Evolutionary conservation across 2,113 vertebrate species (phyloP).

Genomic region (Poeciliopsis turrubarensis): DNA sequence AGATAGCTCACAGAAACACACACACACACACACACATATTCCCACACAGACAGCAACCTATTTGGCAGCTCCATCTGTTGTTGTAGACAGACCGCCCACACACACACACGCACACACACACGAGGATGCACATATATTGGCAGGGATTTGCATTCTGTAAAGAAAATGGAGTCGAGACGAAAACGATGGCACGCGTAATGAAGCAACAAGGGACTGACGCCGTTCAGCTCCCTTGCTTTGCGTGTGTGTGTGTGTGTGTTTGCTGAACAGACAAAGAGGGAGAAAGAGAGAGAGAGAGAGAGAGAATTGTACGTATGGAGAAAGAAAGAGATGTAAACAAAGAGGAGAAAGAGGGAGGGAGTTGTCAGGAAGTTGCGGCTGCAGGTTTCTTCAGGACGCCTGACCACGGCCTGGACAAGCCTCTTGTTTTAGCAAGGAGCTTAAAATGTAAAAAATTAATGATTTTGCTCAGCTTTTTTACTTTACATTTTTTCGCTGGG

Average conservation of each 20-base stretch:
- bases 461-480: not conserved
- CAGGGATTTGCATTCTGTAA: constrained; percentile 52
- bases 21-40: constrained; percentile 23
- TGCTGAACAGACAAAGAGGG: not conserved
- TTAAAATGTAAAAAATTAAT: not conserved
- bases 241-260: constrained; percentile 38
- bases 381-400: constrained; percentile 25
- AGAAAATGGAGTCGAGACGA: constrained; percentile 59
- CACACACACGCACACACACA: constrained; percentile 15
- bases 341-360: constrained; percentile 14
- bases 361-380: constrained; percentile 17
- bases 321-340: constrained; percentile 46
- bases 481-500: not conserved
- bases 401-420: not conserved
- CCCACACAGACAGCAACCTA: constrained; percentile 29
- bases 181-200: constrained; percentile 63
- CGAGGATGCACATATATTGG: constrained; percentile 35
- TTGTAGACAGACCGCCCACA: constrained; percentile 40
- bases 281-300: constrained; percentile 19
- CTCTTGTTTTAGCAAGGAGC: constrained; percentile 4
- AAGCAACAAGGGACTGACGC: constrained; percentile 54
- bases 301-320: constrained; percentile 31
- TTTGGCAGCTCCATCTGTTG: constrained; percentile 60
- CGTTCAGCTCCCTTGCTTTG: constrained; percentile 31
- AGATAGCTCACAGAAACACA: constrained; percentile 38